Evolutionary conservation across 2,797 vertebrate species (phyloP), one percentile per base, ranked within the genome.

Genomic region (Sarcoramphus papa): DNA sequence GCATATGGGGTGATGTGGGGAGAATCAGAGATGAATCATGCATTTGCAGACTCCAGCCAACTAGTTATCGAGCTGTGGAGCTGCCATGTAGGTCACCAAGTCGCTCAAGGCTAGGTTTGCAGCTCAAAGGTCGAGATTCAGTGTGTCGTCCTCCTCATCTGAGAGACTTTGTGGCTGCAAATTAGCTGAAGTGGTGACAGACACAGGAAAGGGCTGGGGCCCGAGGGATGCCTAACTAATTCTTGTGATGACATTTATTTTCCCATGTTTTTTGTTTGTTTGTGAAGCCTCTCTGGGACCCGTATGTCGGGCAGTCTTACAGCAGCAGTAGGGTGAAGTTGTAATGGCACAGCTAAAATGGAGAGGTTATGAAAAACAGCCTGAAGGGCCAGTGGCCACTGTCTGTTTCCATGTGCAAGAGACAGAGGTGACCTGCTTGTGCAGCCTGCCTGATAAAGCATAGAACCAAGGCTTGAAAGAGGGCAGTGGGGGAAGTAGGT

Each of bases 51-150:
- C 68, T 94, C 54, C 77, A 83, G 81, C 91, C 91, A 93, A 76
- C 85, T 80, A 51, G 84, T 89, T 95, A 96, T 51, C 0, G 57
- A 88, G 72, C 89, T 92, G 63, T 53, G 48, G 63, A 70, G 41
- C 63, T 85, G 67, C 83, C 93, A 97, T 95, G 64, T 96, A 96
- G 96, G 96, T 93, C 95, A 95, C 68, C 62, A 47, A 79, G 59
- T 91, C 5, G 90, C 95, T 93, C 53, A 93, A 67, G 96, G 95
- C 84, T 95, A 95, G 65, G 63, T 89, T 82, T 93, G 69, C 69
- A 57, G 68, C 84, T 67, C 91, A 94, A 33, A 91, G 79, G 79
- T 96, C 25, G 8, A 62, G 67, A 94, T 91, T 70, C 65, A 92
- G n/a, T 25, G 12, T 8, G 1, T 48, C 0, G 3, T 81, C 24